Evolutionary conservation across 2,888 invertebrate species (phyloP), one percentile per base, ranked within the genome.

Genomic region (Acanthosepion lycidas): DNA sequence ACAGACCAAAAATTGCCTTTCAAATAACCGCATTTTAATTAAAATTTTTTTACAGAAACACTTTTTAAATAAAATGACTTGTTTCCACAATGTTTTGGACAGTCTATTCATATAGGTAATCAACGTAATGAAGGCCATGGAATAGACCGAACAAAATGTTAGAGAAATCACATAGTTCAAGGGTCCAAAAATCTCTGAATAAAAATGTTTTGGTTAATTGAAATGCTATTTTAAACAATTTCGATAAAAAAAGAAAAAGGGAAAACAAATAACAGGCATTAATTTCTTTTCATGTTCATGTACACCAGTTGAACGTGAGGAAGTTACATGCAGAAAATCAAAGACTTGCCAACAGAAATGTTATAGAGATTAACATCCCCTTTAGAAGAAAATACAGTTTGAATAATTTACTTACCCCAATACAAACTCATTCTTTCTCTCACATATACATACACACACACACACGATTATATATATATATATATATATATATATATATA

Each of bases 331-430:
- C n/a, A 78, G n/a, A 78, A 12, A 78, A 78, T n/a, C 15, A n/a
- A 15, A n/a, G 12, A 78, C n/a, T 33, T 78, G 78, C 78, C 78
- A 18, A 78, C n/a, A 15, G n/a, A 33, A 78, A 33, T 33, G n/a
- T 78, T 78, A 12, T 15, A 33, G 12, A 78, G 78, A 78, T 23
- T 59, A 59, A 23, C 20, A 18, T 20, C 42, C 59, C 6, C 59
- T 59, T 59, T 59, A 59, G 23, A 23, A 59, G 59, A 59, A 59
- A 78, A 33, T 78, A 78, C 12, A 78, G 33, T 5, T 78, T 78
- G 78, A 78, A 78, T 78, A 78, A 78, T 33, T 78, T 78, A 78
- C 78, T 78, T 78, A n/a, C 78, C 33, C n/a, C 78, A 78, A 78
- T 15, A 78, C 33, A 15, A n/a, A 78, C n/a, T 78, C 33, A 15